A percentile compares a stretch with the other conserved stretches of the same genome.
phyloP scores from a whole-genome alignment of 2,797 vertebrate species.

The Pangasius krempfi region DNA sequence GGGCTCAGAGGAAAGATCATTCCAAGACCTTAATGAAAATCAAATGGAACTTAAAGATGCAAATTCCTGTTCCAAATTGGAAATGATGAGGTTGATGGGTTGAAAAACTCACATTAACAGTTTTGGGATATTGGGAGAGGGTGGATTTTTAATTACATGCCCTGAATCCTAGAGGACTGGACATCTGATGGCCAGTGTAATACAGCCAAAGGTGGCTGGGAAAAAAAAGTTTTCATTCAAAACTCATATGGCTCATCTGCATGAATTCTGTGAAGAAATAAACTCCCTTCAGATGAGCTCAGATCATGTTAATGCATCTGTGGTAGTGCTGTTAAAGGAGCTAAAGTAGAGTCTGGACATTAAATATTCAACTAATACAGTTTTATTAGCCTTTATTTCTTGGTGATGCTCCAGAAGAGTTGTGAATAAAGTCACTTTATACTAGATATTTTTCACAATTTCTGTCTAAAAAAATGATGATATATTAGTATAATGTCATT shows the following conservation, averaged over 20 bases:
- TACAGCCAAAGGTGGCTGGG: not conserved
- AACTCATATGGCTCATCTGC: not conserved
- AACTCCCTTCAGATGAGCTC: not conserved
- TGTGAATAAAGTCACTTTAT: not conserved
- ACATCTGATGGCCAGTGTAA: not conserved
- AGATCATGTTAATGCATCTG: constrained; percentile 14
- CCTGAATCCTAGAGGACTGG: not conserved
- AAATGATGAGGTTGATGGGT: not conserved
- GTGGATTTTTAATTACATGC: not conserved
- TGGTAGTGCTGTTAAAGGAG: not conserved
- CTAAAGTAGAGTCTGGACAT: constrained; percentile 7
- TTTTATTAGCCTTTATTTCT: constrained; percentile 3
- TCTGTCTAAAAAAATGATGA: not conserved
- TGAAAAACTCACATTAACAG: not conserved
- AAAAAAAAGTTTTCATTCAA: not conserved
- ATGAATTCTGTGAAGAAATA: not conserved
- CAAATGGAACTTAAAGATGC: constrained; percentile 8
- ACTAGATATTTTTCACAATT: not conserved
- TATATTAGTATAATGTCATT: not conserved
- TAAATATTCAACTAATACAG: constrained; percentile 7
- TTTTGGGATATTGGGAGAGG: not conserved
- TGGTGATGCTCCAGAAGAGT: not conserved
- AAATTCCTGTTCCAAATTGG: constrained; percentile 2
- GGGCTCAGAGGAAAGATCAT: not conserved
- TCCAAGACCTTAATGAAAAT: constrained; percentile 23